A percentile compares a stretch with the other conserved stretches of the same genome.
These are phyloP conservation scores for Eubasilissa splendida DNA, from an alignment of 2,888 invertebrate genomes.

Conservation along the genomic window DNA sequence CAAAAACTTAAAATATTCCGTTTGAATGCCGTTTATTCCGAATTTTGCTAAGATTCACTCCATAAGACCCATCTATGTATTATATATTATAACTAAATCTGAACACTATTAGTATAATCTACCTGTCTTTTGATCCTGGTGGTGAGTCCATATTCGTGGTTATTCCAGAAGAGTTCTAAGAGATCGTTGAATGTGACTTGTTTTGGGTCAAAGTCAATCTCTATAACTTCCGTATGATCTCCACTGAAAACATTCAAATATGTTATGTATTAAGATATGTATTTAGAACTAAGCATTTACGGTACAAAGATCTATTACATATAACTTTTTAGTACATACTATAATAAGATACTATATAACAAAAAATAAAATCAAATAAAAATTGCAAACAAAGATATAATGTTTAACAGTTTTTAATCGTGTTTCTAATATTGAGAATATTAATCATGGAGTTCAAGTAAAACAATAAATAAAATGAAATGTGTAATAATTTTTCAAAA, in stretches of 20 bases:
- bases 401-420: too few relatives aligned
- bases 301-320: not conserved
- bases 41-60: too few relatives aligned
- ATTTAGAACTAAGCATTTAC: not conserved
- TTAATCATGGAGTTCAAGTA: too few relatives aligned
- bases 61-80: too few relatives aligned
- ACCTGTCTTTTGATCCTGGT: slow-evolving; percentile 87
- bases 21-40: too few relatives aligned
- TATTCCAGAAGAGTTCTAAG: slow-evolving; percentile 90
- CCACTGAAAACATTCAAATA: slow-evolving; percentile 75
- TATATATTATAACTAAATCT: too few relatives aligned
- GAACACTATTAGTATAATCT: slow-evolving; percentile 45
- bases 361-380: not conserved
- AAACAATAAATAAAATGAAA: too few relatives aligned
- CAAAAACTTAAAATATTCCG: too few relatives aligned
- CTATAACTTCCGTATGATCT: slow-evolving; percentile 95
- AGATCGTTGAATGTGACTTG: slow-evolving; percentile 82
- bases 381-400: too few relatives aligned
- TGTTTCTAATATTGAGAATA: too few relatives aligned
- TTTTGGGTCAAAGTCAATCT: slow-evolving; percentile 91
- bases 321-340: not conserved
- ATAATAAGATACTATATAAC: not conserved
- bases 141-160: slow-evolving; percentile 91
- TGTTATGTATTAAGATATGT: too few relatives aligned
- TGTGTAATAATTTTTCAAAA: not conserved